Evolutionary conservation across 2,113 vertebrate species (phyloP), one percentile per base, ranked within the genome.

Genomic region (Sinocyclocheilus anophthalmus): DNA sequence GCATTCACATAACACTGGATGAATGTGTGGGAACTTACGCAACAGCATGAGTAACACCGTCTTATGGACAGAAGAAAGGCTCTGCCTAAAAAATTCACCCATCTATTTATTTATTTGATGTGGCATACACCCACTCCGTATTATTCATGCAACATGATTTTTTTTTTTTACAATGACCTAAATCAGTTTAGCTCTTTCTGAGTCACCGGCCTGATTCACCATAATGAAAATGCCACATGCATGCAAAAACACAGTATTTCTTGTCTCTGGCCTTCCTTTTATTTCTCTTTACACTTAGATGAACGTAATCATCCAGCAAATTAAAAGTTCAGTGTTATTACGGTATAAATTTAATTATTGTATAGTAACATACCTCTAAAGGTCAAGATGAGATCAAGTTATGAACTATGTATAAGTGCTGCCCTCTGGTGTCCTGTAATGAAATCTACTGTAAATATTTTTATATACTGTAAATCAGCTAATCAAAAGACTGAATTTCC

Each of bases 401-500:
- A 33, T 33, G 30, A 48, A 75, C 22, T 61, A 24, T 42, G n/a
- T 30, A 26, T 20, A 61, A 81, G n/a, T 81, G 57, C 79, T 81
- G 79, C 79, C 79, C 79, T 81, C 79, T 81, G 79, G 39, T 65
- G 79, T 26, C 14, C 14, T 6, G 3, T 12, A 48, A 65, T 26
- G 13, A 48, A 48, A 65, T 24, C n/a, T 45, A n/a, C 57, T n/a
- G 20, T 57, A 59, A 39, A 37, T 14, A 77, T 33, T 39, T 0
- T 22, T 11, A 42, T 70, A 10, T 22, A 37, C 30, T 39, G 67
- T 20, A 39, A 39, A 37, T 37, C 0, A 20, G 7, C 67, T 70
- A 70, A 70, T 18, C 45, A 55, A 1, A 3, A 53, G n/a, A 26
- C 5, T 50, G 42, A 77, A 77, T 16, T 76, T 37, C 26, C 67